Conservation (phyloP, 1,140 invertebrate genomes). For the Drosophila oshimai region DNA sequence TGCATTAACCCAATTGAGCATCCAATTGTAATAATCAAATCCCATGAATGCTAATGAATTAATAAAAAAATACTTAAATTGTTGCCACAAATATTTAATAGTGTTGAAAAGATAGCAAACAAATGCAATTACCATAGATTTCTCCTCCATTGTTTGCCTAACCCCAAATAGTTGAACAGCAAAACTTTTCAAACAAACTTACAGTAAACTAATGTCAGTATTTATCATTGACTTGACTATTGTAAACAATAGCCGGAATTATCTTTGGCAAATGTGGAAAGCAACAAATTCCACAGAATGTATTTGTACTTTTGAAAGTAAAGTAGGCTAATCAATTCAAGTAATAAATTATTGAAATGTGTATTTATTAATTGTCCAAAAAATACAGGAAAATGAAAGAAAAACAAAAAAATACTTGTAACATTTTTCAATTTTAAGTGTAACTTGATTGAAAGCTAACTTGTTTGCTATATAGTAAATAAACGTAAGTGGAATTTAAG, state of each 20-base stretch:
- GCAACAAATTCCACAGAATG: neutral
- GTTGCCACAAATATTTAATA: constrained; percentile 31
- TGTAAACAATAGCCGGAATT: constrained; percentile 23
- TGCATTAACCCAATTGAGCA: constrained; percentile 36
- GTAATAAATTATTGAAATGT: constrained; percentile 5
- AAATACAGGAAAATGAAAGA: constrained; percentile 39
- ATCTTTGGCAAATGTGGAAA: neutral
- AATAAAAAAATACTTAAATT: constrained; percentile 19
- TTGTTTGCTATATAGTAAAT: constrained; percentile 31
- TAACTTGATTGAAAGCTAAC: constrained; percentile 41
- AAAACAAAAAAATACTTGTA: constrained; percentile 1
- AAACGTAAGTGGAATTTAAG: constrained; percentile 36
- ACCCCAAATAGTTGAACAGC: constrained; percentile 14
- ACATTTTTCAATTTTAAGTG: constrained; percentile 50
- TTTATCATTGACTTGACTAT: constrained; percentile 25
- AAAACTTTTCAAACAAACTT: neutral
- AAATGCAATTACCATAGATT: constrained; percentile 9
- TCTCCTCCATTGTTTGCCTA: neutral
- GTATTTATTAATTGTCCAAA: constrained; percentile 32
- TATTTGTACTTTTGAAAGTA: constrained; percentile 37
- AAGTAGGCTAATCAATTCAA: constrained; percentile 21
- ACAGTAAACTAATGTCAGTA: constrained; percentile 15
- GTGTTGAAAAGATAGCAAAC: constrained; percentile 9
- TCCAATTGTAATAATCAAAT: constrained; percentile 24
- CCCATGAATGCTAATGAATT: constrained; percentile 34